Base-by-base conservation (phyloP, 2,113 vertebrate genomes). In the Prietella phreatophila region DNA sequence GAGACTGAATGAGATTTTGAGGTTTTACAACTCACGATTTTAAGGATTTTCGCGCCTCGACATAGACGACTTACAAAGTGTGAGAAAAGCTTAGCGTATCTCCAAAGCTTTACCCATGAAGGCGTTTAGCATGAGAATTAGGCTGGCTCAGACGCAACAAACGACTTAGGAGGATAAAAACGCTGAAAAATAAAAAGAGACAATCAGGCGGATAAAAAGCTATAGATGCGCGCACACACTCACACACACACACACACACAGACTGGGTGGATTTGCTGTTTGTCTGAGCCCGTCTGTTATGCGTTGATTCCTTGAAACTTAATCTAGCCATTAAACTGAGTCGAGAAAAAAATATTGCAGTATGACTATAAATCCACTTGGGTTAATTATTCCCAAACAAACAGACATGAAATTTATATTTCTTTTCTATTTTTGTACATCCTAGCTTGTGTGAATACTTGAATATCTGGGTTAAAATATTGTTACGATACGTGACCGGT, bases 11-110 rank as follows among this genome's bases (percentile, higher is more conserved):
- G 4, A 76, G 73, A 47, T 76, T 47, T 75, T 25, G 39, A 4
- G 71, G 30, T 42, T 75, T 75, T 36, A 71, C 5, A 5, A 20
- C 19, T 80, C 50, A 78, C 11, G 47, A 78, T 53, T 50, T 53
- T 78, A 27, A 79, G 76, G 76, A 79, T 79, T 53, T 79, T 20
- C 19, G 6, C 13, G 2, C 42, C 75, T 78, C 55, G 2, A 80
- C 25, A 19, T 27, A 80, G 76, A 55, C 15, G 14, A 81, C 58
- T 3, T 58, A 55, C 25, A 83, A 30, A 67, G 82, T 65, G 60
- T 67, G 61, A 67, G 82, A 83, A 65, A 67, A 83, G 82, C 36
- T 67, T 47, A 65, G 13, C 39, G n/a, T 83, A 17, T 63, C 27
- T 65, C 42, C 8, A 47, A 83, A n/a, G 58, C 60, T 47, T 42